Evolutionary conservation across 2,888 invertebrate genomes (phyloP), one percentile per base, ranked within the genome.

Genomic region (Linnaemya tessellans): DNA sequence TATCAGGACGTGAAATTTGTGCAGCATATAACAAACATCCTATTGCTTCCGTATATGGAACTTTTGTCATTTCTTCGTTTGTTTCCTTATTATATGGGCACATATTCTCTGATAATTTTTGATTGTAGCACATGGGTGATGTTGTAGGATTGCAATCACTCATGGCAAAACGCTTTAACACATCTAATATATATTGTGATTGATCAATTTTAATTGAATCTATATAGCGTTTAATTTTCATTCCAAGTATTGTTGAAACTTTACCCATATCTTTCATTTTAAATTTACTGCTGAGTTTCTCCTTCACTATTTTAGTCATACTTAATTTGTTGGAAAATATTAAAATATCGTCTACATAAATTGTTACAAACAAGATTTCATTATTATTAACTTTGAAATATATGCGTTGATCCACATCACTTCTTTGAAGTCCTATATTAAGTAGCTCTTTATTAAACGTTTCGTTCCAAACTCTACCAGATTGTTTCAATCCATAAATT

Each of bases 261-360:
- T 82, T 65, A 15, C 62, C 68, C 65, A 86, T 79, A 43, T 81
- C 77, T 15, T 77, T 80, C 82, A 86, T 41, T 41, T 41, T 9
- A 11, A 41, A 41, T 41, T 41, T 41, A 11, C 38, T 41, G 38
- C 10, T 10, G 9, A 73, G n/a, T n/a, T n/a, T n/a, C n/a, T n/a
- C n/a, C n/a, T n/a, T n/a, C n/a, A n/a, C n/a, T n/a, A n/a, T n/a
- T 71, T 81, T 46, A 13, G 81, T 18, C 68, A 65, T 49, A 38
- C 51, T 78, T 41, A 79, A 41, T 70, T 54, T 71, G 22, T 46
- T 81, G 3, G 64, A 73, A 41, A 80, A 84, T 68, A 65, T 74
- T 35, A 86, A 10, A 1, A 87, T 62, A 8, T 86, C 84, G 35
- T 87, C 85, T 1, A 87, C 87, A 30, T 71, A 80, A 5, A 80